Evolutionary conservation across 1,140 invertebrate species (phyloP).

Genomic region (Scaptomyza pallida): DNA sequence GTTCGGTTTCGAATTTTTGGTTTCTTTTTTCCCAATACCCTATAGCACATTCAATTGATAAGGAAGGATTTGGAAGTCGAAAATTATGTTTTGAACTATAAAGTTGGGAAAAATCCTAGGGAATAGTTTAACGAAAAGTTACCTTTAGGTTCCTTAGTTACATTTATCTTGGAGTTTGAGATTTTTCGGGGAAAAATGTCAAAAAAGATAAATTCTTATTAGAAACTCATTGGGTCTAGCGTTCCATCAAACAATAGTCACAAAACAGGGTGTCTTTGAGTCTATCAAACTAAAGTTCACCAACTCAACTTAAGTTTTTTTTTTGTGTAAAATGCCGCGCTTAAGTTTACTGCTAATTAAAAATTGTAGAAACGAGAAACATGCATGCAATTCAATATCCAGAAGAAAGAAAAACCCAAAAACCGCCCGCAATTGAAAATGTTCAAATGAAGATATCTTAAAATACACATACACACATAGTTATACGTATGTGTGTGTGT

Average conservation of each 20-base stretch:
- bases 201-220: too few species aligned
- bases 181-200: too few species aligned
- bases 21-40: conserved; percentile 55
- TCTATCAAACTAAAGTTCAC: not conserved
- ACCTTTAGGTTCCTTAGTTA: too few species aligned
- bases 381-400: conserved; percentile 75
- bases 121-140: too few species aligned
- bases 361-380: conserved; percentile 78
- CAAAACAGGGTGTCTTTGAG: not conserved
- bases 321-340: conserved; percentile 55
- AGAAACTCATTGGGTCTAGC: too few species aligned
- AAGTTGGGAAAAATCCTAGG: too few species aligned
- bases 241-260: too few species aligned
- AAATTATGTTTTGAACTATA: too few species aligned
- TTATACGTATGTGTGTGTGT: not conserved
- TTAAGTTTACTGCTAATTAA: conserved; percentile 81
- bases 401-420: conserved; percentile 24
- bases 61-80: too few species aligned
- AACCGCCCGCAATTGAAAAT: conserved; percentile 46
- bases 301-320: conserved; percentile 13
- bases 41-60: too few species aligned
- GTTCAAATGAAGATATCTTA: conserved; percentile 50
- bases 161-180: too few species aligned
- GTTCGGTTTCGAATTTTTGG: conserved; percentile 61
- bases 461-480: not conserved